Percentiles rank a stretch among this genome's conserved stretches.
phyloP scores from a whole-genome alignment of 1,140 invertebrate species.

The Linepithema humile region DNA sequence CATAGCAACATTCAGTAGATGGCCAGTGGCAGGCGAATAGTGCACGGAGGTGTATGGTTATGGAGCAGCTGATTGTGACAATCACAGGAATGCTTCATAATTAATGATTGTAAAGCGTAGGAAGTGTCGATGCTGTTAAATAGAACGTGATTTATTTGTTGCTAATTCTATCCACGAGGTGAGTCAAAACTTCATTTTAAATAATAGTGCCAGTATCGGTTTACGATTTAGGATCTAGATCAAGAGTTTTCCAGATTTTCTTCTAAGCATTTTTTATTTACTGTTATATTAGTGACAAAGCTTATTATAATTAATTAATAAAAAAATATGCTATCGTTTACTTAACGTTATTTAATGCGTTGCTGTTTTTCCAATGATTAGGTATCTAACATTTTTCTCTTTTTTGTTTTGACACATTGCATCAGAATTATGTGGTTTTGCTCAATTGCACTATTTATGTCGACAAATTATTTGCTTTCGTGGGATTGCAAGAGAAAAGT shows the following conservation, averaged over 20 bases:
- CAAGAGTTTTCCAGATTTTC: too few relatives aligned
- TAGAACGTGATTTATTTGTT: background rate
- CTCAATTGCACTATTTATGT: background rate
- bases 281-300: too few relatives aligned
- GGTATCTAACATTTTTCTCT: conserved; percentile 9
- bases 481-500: background rate
- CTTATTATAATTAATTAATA: background rate
- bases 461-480: too few relatives aligned
- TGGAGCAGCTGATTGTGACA: background rate
- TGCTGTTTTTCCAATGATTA: background rate
- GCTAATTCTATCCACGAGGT: background rate
- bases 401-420: background rate
- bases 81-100: background rate
- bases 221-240: background rate
- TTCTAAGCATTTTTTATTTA: too few relatives aligned
- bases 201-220: background rate
- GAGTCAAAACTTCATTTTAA: background rate
- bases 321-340: background rate
- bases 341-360: background rate
- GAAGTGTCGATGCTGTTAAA: background rate
- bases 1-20: background rate
- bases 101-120: background rate
- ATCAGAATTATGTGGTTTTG: background rate
- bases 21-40: background rate
- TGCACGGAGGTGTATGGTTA: background rate